phyloP scores from a whole-genome alignment of 2,888 invertebrate genomes.

The Catocala fraxini region DNA sequence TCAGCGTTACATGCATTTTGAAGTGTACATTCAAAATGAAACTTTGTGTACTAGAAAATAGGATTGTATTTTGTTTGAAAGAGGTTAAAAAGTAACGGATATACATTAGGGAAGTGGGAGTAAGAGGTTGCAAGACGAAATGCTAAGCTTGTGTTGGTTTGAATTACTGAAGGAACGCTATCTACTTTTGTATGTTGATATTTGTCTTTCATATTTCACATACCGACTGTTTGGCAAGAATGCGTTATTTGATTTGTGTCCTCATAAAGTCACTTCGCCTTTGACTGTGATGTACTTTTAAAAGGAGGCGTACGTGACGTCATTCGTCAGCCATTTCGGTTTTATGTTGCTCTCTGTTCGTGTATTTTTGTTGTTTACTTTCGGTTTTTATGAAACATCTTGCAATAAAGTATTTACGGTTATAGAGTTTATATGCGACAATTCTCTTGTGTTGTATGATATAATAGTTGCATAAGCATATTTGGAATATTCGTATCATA shows the following conservation, averaged over 20 bases:
- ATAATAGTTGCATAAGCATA: too few species aligned
- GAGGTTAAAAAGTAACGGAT: slow-evolving; percentile 34
- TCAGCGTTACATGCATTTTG: slow-evolving; percentile 26
- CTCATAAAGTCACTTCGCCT: slow-evolving; percentile 39
- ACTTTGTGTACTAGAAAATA: slow-evolving; percentile 3
- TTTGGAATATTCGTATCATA: too few species aligned
- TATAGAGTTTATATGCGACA: slow-evolving; percentile 1
- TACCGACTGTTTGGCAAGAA: slow-evolving; percentile 47
- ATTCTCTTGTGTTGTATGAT: not conserved
- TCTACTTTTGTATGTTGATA: slow-evolving; percentile 35
- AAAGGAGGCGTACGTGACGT: slow-evolving; percentile 26
- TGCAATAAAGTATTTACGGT: slow-evolving; percentile 12
- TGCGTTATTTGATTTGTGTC: slow-evolving; percentile 55
- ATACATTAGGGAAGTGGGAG: slow-evolving; percentile 53
- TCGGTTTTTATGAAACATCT: slow-evolving; percentile 14
- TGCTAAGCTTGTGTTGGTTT: slow-evolving; percentile 53
- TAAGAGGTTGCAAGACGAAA: slow-evolving; percentile 53
- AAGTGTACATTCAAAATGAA: slow-evolving; percentile 18
- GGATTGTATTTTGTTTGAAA: slow-evolving; percentile 33
- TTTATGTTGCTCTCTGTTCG: slow-evolving; percentile 24
- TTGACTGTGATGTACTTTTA: slow-evolving; percentile 41
- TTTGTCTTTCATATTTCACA: slow-evolving; percentile 52
- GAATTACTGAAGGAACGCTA: slow-evolving; percentile 51
- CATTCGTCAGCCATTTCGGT: slow-evolving; percentile 13
- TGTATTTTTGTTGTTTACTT: slow-evolving; percentile 21